Conservation (phyloP, 2,113 vertebrate species). For the Zeus faber region DNA sequence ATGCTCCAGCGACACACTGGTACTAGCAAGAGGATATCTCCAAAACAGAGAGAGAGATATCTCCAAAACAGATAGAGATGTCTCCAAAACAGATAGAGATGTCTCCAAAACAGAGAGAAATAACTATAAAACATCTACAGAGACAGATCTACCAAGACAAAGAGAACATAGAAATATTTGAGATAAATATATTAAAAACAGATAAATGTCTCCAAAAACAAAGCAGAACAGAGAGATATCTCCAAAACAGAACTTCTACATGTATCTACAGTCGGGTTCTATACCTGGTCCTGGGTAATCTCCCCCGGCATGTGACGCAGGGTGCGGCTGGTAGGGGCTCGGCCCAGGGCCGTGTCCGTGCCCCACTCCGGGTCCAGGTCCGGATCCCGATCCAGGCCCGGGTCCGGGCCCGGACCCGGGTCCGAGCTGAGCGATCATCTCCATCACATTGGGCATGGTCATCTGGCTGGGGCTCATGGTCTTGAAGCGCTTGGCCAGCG, state of each 20-base stretch:
- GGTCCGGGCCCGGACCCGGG: constrained; percentile 89
- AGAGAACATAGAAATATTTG: too few species aligned
- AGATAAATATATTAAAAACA: too few species aligned
- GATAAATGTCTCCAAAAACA: not conserved
- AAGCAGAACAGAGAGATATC: not conserved
- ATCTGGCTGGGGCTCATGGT: constrained; percentile 99
- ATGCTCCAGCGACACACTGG: too few species aligned
- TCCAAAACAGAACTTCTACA: not conserved
- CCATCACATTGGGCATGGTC: constrained; percentile 99
- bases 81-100: too few species aligned
- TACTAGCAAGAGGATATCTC: too few species aligned
- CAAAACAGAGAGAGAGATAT: too few species aligned
- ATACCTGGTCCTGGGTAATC: constrained; percentile 91
- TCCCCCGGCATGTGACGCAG: constrained; percentile 79
- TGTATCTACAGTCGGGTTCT: too few species aligned
- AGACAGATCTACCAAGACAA: too few species aligned
- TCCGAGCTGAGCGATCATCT: constrained; percentile 97
- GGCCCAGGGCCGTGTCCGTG: constrained; percentile 71
- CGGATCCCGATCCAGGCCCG: constrained; percentile 87
- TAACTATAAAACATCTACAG: too few species aligned
- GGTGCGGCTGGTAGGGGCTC: constrained; percentile 86
- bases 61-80: too few species aligned
- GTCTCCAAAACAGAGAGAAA: too few species aligned
- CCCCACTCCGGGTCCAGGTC: constrained; percentile 85
- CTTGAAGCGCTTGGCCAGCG: constrained; percentile 96